Percentiles rank a stretch among this genome's conserved stretches.
Evolutionary conservation across 2,888 invertebrate species (phyloP).

Genomic region (Ophion ellenae): DNA sequence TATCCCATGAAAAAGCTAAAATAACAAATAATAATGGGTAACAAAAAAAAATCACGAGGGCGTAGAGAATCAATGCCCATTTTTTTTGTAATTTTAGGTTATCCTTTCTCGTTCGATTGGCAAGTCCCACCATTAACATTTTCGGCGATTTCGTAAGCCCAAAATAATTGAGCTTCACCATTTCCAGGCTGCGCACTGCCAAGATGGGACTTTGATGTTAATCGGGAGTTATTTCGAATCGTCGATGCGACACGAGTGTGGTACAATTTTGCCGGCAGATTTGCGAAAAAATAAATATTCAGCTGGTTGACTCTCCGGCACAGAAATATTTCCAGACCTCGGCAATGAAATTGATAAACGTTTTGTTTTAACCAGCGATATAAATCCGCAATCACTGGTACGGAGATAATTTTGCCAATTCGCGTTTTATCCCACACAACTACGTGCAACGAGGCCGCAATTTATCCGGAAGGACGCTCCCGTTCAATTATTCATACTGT

Average conservation of each 20-base stretch:
- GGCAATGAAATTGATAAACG: conserved; percentile 22
- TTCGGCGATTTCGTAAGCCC: neutral
- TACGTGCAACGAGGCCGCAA: conserved; percentile 4
- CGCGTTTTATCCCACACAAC: neutral
- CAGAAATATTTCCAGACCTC: neutral
- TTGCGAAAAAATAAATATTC: conserved; percentile 10
- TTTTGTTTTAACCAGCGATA: neutral
- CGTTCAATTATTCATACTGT: neutral
- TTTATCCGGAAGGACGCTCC: conserved; percentile 17
- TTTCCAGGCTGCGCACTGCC: neutral
- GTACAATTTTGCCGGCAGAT: conserved; percentile 7
- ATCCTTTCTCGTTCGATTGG: neutral
- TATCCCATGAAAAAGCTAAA: no score
- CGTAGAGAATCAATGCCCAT: neutral
- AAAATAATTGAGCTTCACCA: neutral
- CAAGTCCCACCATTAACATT: neutral
- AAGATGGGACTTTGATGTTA: neutral
- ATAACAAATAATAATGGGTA: no score
- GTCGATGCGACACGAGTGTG: neutral
- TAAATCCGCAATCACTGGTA: conserved; percentile 6
- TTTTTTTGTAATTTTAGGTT: neutral
- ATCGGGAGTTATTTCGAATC: conserved; percentile 18
- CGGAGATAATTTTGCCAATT: conserved; percentile 12
- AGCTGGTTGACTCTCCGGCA: neutral
- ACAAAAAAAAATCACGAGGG: no score